Evolutionary conservation across 2,113 vertebrate genomes (phyloP), one percentile per base, ranked within the genome.

Genomic region (Myocastor coypus): DNA sequence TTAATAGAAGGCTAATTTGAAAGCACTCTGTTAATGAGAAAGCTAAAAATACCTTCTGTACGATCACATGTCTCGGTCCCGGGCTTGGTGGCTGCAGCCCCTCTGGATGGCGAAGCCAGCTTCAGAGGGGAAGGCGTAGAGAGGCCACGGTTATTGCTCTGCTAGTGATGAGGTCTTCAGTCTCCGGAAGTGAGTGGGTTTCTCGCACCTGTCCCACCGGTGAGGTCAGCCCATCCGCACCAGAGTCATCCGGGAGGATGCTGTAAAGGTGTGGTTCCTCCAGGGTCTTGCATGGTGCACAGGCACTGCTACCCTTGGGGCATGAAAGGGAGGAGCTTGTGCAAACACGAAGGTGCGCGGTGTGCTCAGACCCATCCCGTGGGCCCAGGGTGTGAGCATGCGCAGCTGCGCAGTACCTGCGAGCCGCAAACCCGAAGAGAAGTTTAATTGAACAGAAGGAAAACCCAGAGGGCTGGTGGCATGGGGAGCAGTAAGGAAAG

Each of bases 1-100:
- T 99, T 98, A 99, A 99, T 98, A 98, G 98, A 98, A 99, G 98
- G 98, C 98, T 98, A 99, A 99, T 98, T 98, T 98, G 98, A 98
- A 99, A 99, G 98, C 97, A 95, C 97, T 98, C 88, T 8, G 98
- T 98, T 99, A 99, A 98, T 98, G 98, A 99, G 98, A 98, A 98
- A 98, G 98, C 98, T 98, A 99, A 99, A 99, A 99, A 98, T 98
- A 99, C 87, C 98, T 97, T 96, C 94, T 24, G 87, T 50, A 50
- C 1, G 28, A 78, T 94, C 96, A 90, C 96, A 40, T 89, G 91
- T 32, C 83, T 87, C 87, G 1, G 64, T 83, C 90, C 80, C 1
- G 73, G 66, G 89, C 89, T 80, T 0, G 2, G 69, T 28, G 42
- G 55, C 86, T 57, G 34, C 87, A 57, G 66, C 50, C 57, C 26